Evolutionary conservation across 2,797 vertebrate genomes (phyloP).

Genomic region (Malacoctenus gilli): DNA sequence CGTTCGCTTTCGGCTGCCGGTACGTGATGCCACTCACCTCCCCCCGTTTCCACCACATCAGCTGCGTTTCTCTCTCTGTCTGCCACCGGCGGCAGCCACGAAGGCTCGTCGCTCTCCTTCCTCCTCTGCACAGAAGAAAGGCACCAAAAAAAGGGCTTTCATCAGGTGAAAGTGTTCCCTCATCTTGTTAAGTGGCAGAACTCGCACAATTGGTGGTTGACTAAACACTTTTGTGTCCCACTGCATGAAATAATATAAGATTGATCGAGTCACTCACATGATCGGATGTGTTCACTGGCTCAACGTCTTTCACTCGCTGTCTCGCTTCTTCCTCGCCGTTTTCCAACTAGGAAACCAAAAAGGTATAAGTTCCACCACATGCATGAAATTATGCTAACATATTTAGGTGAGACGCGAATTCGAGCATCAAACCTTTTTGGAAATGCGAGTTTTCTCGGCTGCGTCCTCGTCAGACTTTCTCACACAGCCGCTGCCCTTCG

Average conservation of each 20-base stretch:
- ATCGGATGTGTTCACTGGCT: conserved; percentile 80
- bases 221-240: too few relatives aligned
- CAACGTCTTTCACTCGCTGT: conserved; percentile 70
- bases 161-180: too few relatives aligned
- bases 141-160: not conserved
- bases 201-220: too few relatives aligned
- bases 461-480: conserved; percentile 81
- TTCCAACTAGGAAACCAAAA: conserved; percentile 70
- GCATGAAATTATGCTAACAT: too few relatives aligned
- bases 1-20: too few relatives aligned
- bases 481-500: conserved; percentile 59
- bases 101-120: conserved; percentile 77
- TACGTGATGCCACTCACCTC: conserved; percentile 50
- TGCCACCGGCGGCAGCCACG: conserved; percentile 79
- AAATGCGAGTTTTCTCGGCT: conserved; percentile 76
- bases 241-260: too few relatives aligned
- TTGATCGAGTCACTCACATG: conserved; percentile 73
- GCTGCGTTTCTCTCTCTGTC: conserved; percentile 74
- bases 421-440: conserved; percentile 80
- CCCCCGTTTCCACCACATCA: conserved; percentile 64
- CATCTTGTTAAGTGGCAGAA: too few relatives aligned
- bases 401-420: not conserved
- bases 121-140: conserved; percentile 65
- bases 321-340: conserved; percentile 69
- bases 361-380: not conserved